phyloP scores from a whole-genome alignment of 2,797 vertebrate species.

The Takifugu rubripes region DNA sequence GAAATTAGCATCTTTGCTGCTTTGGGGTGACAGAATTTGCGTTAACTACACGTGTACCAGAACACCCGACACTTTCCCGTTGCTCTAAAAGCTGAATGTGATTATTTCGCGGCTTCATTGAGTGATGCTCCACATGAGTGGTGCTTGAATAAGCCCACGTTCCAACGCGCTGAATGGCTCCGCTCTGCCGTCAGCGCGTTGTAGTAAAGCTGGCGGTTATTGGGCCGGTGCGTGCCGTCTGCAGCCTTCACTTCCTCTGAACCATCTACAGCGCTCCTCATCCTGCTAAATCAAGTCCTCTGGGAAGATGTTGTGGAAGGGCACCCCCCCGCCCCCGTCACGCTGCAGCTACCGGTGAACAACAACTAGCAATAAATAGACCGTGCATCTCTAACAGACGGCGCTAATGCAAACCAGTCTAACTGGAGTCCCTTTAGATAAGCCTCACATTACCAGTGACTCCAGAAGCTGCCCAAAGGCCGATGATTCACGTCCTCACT shows the following conservation, averaged over 20 bases:
- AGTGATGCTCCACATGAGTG: background rate
- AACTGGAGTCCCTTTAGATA: constrained; percentile 49
- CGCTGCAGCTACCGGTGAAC: constrained; percentile 31
- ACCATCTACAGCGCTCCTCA: constrained; percentile 65
- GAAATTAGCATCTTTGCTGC: constrained; percentile 44
- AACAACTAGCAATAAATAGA: constrained; percentile 44
- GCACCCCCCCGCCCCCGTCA: constrained; percentile 52
- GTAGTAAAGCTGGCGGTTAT: constrained; percentile 54
- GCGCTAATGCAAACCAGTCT: constrained; percentile 44
- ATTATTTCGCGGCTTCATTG: no score
- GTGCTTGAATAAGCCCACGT: background rate
- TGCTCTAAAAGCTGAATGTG: no score
- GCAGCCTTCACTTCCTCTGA: constrained; percentile 60
- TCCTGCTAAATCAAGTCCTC: constrained; percentile 71
- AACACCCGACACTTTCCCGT: constrained; percentile 5
- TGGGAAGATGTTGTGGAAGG: constrained; percentile 61
- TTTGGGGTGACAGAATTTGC: constrained; percentile 36
- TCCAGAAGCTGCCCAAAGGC: constrained; percentile 47
- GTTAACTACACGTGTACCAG: constrained; percentile 26
- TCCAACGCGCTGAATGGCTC: constrained; percentile 2
- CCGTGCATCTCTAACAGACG: constrained; percentile 37
- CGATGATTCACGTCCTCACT: constrained; percentile 65
- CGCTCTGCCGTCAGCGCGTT: constrained; percentile 34
- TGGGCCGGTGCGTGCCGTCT: constrained; percentile 64
- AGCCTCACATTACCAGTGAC: constrained; percentile 53